phyloP scores from a whole-genome alignment of 1,140 invertebrate species.

The Araneus ventricosus region DNA sequence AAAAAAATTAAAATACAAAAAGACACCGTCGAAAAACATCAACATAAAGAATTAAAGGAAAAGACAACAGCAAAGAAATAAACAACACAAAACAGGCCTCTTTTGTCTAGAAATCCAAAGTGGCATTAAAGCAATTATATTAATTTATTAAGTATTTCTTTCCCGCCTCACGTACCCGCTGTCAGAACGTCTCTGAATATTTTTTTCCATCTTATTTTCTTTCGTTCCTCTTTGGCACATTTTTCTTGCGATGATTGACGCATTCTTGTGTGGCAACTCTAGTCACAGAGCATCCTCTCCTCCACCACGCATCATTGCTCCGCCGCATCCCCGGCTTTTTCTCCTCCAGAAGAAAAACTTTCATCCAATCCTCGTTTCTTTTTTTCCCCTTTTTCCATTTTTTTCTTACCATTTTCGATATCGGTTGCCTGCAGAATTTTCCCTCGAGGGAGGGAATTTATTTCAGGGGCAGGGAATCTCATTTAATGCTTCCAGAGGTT shows the following conservation, averaged over 20 bases:
- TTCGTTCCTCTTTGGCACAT: slow-evolving; percentile 14
- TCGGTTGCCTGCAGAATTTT: slow-evolving; percentile 13
- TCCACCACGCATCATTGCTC: slow-evolving; percentile 12
- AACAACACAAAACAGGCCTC: not conserved
- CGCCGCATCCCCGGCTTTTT: not conserved
- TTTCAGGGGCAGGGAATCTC: not conserved
- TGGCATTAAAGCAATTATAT: slow-evolving; percentile 37
- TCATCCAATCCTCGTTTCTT: slow-evolving; percentile 53
- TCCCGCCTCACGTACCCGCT: slow-evolving; percentile 7
- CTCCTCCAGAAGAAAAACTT: slow-evolving; percentile 54
- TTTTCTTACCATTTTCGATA: not conserved
- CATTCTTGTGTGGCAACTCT: slow-evolving; percentile 21
- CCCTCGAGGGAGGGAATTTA: slow-evolving; percentile 33
- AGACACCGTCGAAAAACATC: not conserved
- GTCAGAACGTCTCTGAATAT: not conserved
- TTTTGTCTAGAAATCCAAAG: slow-evolving; percentile 18
- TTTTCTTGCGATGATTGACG: slow-evolving; percentile 42
- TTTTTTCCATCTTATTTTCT: not conserved
- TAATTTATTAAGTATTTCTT: slow-evolving; percentile 40
- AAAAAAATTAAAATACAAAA: not conserved
- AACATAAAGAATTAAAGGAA: not conserved
- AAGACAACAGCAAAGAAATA: not conserved
- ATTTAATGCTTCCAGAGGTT: not conserved
- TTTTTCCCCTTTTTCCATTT: not conserved
- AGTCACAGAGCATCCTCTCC: not conserved